phyloP scores from a whole-genome alignment of 92 coral and sea anemone genomes.

The Phenganax subtilis region DNA sequence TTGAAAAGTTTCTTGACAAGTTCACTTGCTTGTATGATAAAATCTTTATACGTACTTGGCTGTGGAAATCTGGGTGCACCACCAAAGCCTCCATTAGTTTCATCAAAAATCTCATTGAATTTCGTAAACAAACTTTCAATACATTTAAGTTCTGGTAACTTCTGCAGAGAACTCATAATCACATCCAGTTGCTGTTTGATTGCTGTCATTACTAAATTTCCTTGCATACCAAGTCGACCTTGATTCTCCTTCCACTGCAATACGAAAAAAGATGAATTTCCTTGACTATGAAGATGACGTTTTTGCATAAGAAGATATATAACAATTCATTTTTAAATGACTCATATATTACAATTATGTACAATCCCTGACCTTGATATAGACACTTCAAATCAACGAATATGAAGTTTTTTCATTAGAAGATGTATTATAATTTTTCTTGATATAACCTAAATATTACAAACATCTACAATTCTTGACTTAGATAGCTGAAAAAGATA shows the following conservation, averaged over 20 bases:
- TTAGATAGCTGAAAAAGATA: neutral
- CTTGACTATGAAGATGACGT: neutral
- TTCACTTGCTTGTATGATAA: too few relatives aligned
- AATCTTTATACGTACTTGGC: constrained; percentile 53
- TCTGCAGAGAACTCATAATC: constrained; percentile 58
- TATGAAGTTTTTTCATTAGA: too few relatives aligned
- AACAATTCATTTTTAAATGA: too few relatives aligned
- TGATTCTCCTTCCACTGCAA: constrained; percentile 78
- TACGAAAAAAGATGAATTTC: neutral
- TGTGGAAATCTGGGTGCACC: constrained; percentile 98
- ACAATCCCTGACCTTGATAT: too few relatives aligned
- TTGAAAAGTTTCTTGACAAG: too few relatives aligned
- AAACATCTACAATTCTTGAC: too few relatives aligned
- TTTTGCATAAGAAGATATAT: too few relatives aligned
- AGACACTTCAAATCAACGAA: too few relatives aligned
- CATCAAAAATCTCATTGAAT: constrained; percentile 79
- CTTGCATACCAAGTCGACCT: constrained; percentile 66
- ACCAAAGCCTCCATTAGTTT: constrained; percentile 85
- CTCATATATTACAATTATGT: too few relatives aligned
- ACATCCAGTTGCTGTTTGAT: constrained; percentile 69
- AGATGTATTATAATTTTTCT: too few relatives aligned
- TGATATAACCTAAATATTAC: too few relatives aligned
- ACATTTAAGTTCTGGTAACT: constrained; percentile 64
- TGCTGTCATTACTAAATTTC: constrained; percentile 70
- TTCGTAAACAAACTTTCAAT: constrained; percentile 64